These are phyloP conservation scores for Cydia amplana DNA, from an alignment of 1,140 invertebrate species.

Conservation along the genomic window DNA sequence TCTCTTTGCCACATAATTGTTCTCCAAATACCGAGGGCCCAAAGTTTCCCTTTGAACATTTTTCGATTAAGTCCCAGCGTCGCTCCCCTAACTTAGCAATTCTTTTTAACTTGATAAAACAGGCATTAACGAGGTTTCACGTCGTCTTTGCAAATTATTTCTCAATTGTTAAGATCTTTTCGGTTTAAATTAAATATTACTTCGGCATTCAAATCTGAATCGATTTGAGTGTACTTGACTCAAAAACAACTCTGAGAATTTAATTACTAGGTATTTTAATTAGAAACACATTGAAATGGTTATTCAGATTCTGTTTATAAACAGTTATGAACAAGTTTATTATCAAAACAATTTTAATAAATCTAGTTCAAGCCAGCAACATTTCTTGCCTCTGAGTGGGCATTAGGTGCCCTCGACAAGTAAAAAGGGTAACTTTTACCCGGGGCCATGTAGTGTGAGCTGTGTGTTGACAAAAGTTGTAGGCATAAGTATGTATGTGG, in stretches of 20 bases:
- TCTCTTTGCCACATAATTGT: slow-evolving; percentile 36
- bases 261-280: background rate
- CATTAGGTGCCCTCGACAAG: slow-evolving; percentile 22
- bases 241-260: background rate
- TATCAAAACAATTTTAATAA: slow-evolving; percentile 18
- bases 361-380: slow-evolving; percentile 13
- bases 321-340: background rate
- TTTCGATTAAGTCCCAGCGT: slow-evolving; percentile 42
- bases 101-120: slow-evolving; percentile 37
- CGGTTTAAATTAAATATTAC: background rate
- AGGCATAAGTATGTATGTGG: slow-evolving; percentile 34
- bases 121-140: slow-evolving; percentile 24
- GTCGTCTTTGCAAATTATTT: slow-evolving; percentile 30
- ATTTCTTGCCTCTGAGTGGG: slow-evolving; percentile 19
- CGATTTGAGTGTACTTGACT: background rate
- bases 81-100: slow-evolving; percentile 36
- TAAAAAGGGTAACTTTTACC: slow-evolving; percentile 30
- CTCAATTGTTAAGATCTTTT: slow-evolving; percentile 19
- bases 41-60: slow-evolving; percentile 42
- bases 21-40: slow-evolving; percentile 38
- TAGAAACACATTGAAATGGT: too few relatives aligned
- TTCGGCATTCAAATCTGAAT: slow-evolving; percentile 3
- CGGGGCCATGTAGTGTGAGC: slow-evolving; percentile 32
- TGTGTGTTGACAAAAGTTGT: slow-evolving; percentile 31
- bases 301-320: background rate